A percentile compares a stretch with the other conserved stretches of the same genome.
phyloP scores from a whole-genome alignment of 2,888 invertebrate genomes.

The Ischnus inquisitorius region DNA sequence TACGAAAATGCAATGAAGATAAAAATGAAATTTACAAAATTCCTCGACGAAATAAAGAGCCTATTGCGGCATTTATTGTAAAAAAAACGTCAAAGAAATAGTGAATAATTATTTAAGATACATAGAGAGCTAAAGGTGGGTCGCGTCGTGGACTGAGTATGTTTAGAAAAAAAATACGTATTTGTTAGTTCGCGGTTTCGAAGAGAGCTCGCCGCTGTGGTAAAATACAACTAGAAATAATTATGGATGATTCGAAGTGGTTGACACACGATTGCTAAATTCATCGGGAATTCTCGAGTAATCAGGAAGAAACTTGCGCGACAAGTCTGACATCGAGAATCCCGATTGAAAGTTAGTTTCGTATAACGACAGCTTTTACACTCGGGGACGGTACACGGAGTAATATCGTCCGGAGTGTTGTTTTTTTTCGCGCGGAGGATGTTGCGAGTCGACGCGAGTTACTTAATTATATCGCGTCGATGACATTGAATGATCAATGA shows the following conservation, averaged over 20 bases:
- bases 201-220: not conserved
- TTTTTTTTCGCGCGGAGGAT: constrained; percentile 7
- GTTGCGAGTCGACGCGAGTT: constrained; percentile 61
- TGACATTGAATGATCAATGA: not conserved
- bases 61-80: constrained; percentile 65
- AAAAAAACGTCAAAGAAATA: constrained; percentile 21
- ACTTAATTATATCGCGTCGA: not conserved
- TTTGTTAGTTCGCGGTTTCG: too few species aligned
- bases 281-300: constrained; percentile 59
- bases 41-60: constrained; percentile 64
- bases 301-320: constrained; percentile 66
- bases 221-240: constrained; percentile 11
- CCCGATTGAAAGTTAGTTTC: constrained; percentile 3
- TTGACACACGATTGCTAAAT: constrained; percentile 63
- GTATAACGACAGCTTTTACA: constrained; percentile 9
- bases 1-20: constrained; percentile 11
- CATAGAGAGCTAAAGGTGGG: not conserved
- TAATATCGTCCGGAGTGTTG: constrained; percentile 60
- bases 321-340: constrained; percentile 64
- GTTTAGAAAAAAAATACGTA: too few species aligned
- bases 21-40: constrained; percentile 47
- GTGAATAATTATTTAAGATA: not conserved
- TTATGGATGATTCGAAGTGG: constrained; percentile 43
- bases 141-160: too few species aligned
- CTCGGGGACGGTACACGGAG: constrained; percentile 63